Conservation (phyloP, 2,888 invertebrate genomes). For the Cataglyphis albicans region DNA sequence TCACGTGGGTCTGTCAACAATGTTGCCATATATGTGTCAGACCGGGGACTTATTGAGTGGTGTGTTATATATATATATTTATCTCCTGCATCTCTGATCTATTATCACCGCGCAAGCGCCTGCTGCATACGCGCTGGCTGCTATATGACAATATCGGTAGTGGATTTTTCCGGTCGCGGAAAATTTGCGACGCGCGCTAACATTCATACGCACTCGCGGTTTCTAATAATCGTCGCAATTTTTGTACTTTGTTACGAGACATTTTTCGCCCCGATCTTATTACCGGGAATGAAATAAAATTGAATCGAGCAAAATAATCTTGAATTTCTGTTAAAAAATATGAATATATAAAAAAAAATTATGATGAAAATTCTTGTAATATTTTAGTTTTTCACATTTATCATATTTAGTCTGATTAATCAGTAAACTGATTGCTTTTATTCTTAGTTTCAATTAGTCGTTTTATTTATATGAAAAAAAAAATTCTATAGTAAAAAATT, state of each 20-base stretch:
- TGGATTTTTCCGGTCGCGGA: constrained; percentile 53
- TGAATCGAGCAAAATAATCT: background rate
- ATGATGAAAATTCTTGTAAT: background rate
- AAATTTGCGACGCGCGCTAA: constrained; percentile 8
- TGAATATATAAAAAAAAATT: background rate
- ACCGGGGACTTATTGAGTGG: no score
- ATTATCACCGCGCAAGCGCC: background rate
- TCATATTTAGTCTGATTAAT: background rate
- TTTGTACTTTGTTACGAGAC: background rate
- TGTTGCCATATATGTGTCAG: no score
- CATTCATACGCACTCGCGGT: background rate
- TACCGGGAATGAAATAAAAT: background rate
- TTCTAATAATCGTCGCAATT: background rate
- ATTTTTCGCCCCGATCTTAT: background rate
- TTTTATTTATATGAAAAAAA: background rate
- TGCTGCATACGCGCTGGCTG: background rate
- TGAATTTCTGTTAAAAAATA: background rate
- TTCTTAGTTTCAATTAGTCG: background rate
- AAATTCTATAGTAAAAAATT: background rate
- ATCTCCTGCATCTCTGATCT: background rate
- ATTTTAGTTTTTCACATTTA: background rate
- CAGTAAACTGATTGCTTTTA: no score
- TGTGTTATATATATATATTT: background rate
- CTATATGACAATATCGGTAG: background rate
- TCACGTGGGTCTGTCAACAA: no score